Percentiles rank a stretch among this genome's conserved stretches.
Evolutionary conservation across 2,797 vertebrate genomes (phyloP).

Genomic region (Knipowitschia caucasica): DNA sequence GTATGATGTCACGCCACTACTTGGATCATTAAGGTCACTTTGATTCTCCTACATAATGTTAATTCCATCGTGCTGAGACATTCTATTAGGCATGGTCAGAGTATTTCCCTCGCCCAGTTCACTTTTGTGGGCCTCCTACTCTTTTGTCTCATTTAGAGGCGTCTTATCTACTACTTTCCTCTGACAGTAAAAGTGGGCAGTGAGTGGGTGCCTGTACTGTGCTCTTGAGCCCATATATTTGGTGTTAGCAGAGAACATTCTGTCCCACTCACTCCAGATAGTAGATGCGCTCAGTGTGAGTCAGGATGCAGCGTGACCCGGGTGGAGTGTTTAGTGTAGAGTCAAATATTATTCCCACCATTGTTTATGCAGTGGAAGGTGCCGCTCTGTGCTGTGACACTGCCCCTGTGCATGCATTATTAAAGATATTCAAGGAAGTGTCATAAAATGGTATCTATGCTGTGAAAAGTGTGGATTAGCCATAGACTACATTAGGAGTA

Average conservation of each 20-base stretch:
- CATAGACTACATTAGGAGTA: too few relatives aligned
- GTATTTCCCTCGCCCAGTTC: not conserved
- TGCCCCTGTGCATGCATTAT: constrained; percentile 1
- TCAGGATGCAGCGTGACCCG: constrained; percentile 43
- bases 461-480: too few relatives aligned
- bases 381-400: constrained; percentile 6
- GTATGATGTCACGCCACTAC: too few relatives aligned
- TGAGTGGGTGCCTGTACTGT: constrained; percentile 9
- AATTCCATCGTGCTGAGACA: not conserved
- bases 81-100: not conserved
- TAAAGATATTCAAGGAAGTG: constrained; percentile 4
- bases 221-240: constrained; percentile 14
- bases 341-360: too few relatives aligned
- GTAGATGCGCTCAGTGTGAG: constrained; percentile 42
- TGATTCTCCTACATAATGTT: too few relatives aligned
- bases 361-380: constrained; percentile 29
- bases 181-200: constrained; percentile 12
- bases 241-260: constrained; percentile 38
- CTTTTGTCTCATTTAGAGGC: not conserved
- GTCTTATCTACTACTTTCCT: not conserved
- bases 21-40: too few relatives aligned
- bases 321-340: too few relatives aligned
- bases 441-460: not conserved
- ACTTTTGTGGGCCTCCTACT: not conserved
- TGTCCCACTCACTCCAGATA: constrained; percentile 36